Evolutionary conservation across 2,888 invertebrate species (phyloP), one percentile per base, ranked within the genome.

Genomic region (Nomada ferruginata): DNA sequence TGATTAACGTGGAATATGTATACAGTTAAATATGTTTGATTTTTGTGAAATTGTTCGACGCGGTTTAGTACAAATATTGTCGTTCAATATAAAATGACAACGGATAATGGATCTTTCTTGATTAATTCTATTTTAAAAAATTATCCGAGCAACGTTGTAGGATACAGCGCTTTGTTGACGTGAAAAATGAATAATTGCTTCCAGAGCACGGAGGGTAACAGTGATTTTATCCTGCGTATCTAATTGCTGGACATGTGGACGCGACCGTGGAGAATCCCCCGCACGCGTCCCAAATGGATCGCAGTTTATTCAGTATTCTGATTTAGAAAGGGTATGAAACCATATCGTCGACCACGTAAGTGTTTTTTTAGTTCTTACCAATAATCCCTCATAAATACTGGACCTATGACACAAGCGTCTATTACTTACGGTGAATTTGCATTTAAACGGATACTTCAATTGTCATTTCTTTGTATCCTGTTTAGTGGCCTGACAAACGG

Each of bases 361-460:
- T 91, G 91, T 92, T 91, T 89, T 92, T 92, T 89, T 88, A 92
- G 87, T 86, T 87, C 88, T 89, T 90, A 90, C 87, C 88, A 85
- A 87, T 85, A 87, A 80, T 76, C 70, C 47, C 55, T 53, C 52
- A 68, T 76, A 76, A 81, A 82, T 61, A 57, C 26, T 29, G 20
- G 57, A 70, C 42, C 20, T 36, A 2, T 57, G 20, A 13, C 57
- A 10, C 5, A 26, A 60, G 15, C 18, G 18, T 69, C n/a, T 59
- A 55, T 3, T 53, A 2, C 15, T 36, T 36, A 10, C 20, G 4
- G 4, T 7, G 18, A 50, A 52, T 79, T 47, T 53, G 5, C 23
- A 36, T 73, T n/a, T 1, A 72, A 63, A 23, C 36, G 53, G 55
- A 44, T 29, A 29, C 1, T 20, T 42, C 29, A 13, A 5, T 47